Conservation (phyloP, 2,113 vertebrate species). For the Erinaceus europaeus region DNA sequence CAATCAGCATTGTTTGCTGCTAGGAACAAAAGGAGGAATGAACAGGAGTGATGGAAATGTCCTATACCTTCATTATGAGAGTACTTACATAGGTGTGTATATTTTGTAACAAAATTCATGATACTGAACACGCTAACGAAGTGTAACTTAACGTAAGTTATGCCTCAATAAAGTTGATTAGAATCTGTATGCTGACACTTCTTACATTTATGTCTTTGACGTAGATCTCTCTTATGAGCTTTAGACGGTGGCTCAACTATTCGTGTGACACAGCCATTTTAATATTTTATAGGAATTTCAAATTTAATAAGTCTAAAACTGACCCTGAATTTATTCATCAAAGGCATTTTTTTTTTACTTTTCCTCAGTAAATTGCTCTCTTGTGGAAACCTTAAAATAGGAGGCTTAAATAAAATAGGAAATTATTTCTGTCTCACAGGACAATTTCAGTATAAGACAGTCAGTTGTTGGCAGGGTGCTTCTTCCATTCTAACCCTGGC, state of each 20-base stretch:
- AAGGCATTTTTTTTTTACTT: neutral
- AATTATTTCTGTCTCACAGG: neutral
- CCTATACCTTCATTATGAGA: neutral
- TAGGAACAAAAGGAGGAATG: neutral
- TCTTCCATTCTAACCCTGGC: neutral
- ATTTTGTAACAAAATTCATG: neutral
- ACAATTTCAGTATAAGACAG: neutral
- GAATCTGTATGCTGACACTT: neutral
- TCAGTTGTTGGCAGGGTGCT: neutral
- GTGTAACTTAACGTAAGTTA: constrained; percentile 18
- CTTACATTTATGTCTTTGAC: constrained; percentile 1
- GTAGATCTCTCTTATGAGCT: neutral
- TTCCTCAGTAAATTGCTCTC: constrained; percentile 18
- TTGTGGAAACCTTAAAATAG: constrained; percentile 12
- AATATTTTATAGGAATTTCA: constrained; percentile 36
- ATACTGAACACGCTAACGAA: neutral
- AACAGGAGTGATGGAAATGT: neutral
- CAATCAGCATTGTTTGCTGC: neutral
- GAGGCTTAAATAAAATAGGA: neutral
- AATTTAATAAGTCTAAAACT: neutral
- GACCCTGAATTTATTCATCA: neutral
- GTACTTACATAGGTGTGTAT: neutral
- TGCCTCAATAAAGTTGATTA: neutral
- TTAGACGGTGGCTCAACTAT: neutral
- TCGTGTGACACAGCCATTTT: neutral